Conservation (phyloP, 2,888 invertebrate genomes). For the Camptogramma bilineatum region DNA sequence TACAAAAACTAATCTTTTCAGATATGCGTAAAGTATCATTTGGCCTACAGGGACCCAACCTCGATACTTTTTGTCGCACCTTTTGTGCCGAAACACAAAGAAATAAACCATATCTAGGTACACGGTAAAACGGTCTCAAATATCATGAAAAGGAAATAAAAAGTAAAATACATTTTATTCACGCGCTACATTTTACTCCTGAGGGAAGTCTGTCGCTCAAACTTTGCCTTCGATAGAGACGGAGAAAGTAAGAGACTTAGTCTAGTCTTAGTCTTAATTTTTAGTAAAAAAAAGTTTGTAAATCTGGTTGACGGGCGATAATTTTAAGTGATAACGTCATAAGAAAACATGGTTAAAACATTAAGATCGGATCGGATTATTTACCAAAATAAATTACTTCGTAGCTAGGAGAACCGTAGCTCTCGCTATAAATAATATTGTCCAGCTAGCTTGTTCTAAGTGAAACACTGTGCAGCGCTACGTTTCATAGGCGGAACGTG, state of each 20-base stretch:
- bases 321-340: too few species aligned
- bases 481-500: too few species aligned
- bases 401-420: too few species aligned
- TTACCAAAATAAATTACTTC: too few species aligned
- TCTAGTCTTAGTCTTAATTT: too few species aligned
- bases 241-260: not conserved
- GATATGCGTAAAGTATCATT: constrained; percentile 8
- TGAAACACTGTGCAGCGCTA: too few species aligned
- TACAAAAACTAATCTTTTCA: constrained; percentile 14
- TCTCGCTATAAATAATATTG: too few species aligned
- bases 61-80: constrained; percentile 29
- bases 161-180: constrained; percentile 32
- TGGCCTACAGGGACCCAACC: constrained; percentile 4
- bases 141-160: constrained; percentile 33
- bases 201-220: constrained; percentile 22
- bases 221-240: constrained; percentile 14
- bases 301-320: too few species aligned
- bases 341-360: too few species aligned
- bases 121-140: constrained; percentile 28
- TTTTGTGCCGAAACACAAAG: constrained; percentile 25
- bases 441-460: too few species aligned
- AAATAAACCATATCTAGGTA: constrained; percentile 31
- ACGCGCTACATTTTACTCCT: constrained; percentile 17
- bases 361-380: too few species aligned
- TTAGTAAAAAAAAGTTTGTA: too few species aligned